These are phyloP conservation scores for Porites lutea DNA, from an alignment of 64 coral and sea anemone species.

Conservation along the genomic window DNA sequence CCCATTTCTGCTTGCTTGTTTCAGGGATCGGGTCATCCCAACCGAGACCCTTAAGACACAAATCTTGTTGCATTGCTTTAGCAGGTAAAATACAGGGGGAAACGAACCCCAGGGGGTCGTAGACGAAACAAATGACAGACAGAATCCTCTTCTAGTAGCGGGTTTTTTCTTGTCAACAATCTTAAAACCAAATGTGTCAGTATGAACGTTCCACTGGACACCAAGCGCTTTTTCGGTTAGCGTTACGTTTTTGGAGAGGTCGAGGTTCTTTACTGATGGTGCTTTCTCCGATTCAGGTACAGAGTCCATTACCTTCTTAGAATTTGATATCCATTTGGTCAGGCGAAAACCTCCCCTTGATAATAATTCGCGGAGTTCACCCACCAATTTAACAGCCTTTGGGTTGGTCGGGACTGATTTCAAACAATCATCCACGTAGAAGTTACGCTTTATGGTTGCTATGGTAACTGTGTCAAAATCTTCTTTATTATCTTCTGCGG, in stretches of 20 bases:
- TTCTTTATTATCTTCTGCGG: neutral
- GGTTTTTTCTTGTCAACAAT: neutral
- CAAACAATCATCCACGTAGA: constrained; percentile 22
- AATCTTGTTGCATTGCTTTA: constrained; percentile 66
- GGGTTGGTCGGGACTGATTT: neutral
- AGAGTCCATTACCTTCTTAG: constrained; percentile 3
- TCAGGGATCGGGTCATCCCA: constrained; percentile 61
- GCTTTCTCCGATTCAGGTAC: constrained; percentile 35
- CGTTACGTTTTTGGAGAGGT: neutral
- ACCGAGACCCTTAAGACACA: constrained; percentile 51
- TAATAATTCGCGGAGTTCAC: neutral
- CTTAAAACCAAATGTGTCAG: constrained; percentile 6
- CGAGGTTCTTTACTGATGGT: constrained; percentile 37
- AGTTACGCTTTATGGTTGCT: neutral
- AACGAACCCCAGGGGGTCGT: constrained; percentile 61
- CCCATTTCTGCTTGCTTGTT: constrained; percentile 6
- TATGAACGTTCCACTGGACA: constrained; percentile 1
- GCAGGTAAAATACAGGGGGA: constrained; percentile 45
- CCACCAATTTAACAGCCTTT: neutral
- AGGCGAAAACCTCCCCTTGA: constrained; percentile 22
- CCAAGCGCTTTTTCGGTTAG: constrained; percentile 10
- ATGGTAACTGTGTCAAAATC: neutral
- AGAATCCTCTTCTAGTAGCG: neutral
- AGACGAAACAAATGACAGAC: constrained; percentile 45
- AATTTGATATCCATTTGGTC: constrained; percentile 18